These are phyloP conservation scores for Acrossocheilus wenchowensis DNA, from an alignment of 2,797 vertebrate species.

Conservation along the genomic window DNA sequence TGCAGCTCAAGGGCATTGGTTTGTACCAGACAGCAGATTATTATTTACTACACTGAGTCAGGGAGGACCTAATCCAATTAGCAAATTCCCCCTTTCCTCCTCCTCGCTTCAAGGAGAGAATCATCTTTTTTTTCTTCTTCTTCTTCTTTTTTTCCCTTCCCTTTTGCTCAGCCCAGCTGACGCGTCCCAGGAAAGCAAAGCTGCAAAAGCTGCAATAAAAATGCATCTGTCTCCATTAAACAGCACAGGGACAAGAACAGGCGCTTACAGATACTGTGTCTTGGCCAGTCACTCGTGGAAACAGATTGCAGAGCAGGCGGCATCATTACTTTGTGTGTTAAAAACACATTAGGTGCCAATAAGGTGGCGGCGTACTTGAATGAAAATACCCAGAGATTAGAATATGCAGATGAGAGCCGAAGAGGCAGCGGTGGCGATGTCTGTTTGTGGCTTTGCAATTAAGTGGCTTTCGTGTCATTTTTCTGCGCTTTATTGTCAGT, in stretches of 20 bases:
- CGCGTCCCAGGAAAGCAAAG: conserved; percentile 59
- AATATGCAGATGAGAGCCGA: conserved; percentile 47
- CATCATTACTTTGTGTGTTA: conserved; percentile 69
- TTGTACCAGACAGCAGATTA: conserved; percentile 64
- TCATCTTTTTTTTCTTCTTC: conserved; percentile 30
- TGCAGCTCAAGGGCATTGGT: conserved; percentile 62
- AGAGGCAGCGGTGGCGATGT: conserved; percentile 18
- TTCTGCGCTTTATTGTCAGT: conserved; percentile 29
- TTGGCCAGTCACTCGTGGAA: conserved; percentile 64
- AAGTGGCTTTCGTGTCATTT: conserved; percentile 38
- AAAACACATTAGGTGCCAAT: conserved; percentile 70
- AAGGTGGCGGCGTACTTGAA: conserved; percentile 61
- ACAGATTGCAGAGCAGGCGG: conserved; percentile 68
- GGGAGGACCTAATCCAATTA: conserved; percentile 70
- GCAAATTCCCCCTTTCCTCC: conserved; percentile 66
- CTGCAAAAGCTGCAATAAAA: conserved; percentile 57
- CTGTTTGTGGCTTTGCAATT: conserved; percentile 41
- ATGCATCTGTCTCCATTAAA: conserved; percentile 71
- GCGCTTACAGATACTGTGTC: conserved; percentile 40
- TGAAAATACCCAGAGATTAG: conserved; percentile 64
- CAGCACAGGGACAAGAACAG: conserved; percentile 53
- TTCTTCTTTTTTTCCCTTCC: conserved; percentile 10
- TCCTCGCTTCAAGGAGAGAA: conserved; percentile 64
- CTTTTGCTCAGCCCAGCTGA: conserved; percentile 51
- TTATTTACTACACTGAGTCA: conserved; percentile 67